Base-by-base conservation (phyloP, 2,797 vertebrate genomes). In the Myotis vivesi region DNA sequence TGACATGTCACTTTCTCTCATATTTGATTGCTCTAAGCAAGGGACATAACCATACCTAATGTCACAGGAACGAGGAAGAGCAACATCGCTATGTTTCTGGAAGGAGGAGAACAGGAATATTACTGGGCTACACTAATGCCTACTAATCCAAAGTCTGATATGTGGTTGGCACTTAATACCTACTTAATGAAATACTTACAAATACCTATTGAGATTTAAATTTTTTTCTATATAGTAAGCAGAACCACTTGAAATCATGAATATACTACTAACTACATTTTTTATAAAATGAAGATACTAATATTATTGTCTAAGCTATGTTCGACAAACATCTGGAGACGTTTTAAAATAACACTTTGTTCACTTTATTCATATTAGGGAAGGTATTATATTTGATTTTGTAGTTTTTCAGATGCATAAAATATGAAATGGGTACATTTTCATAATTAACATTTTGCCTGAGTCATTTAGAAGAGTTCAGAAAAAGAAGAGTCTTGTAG, bases 401-500 rank as follows among this genome's bases (percentile, higher is more conserved):
- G 17, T 33, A 25, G 30, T 59, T 73, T 91, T 91, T 87, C 38
- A 62, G 28, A 41, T 69, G 36, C 30, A 8, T 76, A 57, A 85
- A 88, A 13, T 55, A 49, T 49, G 8, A 22, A 44, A 83, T 57
- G 72, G 53, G 6, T 73, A 64, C 19, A 76, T 69, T 80, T 33
- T 7, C n/a, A n/a, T 57, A 36, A 69, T 89, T 55, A 77, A 44
- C n/a, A 41, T 80, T 95, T 92, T 94, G 28, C 38, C 51, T 59
- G 38, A 89, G 53, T 89, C 64, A 90, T 90, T 95, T 87, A 87
- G 33, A 92, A 72, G 41, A 93, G 30, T 57, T 68, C 7, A 51
- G 66, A 66, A 73, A 71, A 77, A 92, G 28, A 30, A 15, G 59
- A 62, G 12, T 62, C 59, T 75, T 69, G 23, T n/a, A n/a, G 1